A percentile compares a stretch with the other conserved stretches of the same genome.
Evolutionary conservation across 2,888 invertebrate species (phyloP).

Genomic region (Lycaena phlaeas): DNA sequence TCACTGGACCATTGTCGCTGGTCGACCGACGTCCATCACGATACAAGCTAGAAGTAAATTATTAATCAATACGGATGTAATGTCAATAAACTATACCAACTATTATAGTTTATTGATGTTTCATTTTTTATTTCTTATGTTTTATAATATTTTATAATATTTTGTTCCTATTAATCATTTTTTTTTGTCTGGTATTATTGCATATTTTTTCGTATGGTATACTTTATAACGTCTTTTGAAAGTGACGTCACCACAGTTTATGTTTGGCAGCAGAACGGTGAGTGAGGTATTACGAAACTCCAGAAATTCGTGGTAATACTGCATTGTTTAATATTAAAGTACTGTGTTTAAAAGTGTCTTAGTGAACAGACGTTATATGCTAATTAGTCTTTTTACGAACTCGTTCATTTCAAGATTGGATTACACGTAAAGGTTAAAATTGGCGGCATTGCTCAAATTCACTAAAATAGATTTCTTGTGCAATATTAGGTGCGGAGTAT

Average conservation of each 20-base stretch:
- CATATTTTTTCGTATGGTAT: conserved; percentile 4
- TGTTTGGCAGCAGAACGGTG: conserved; percentile 39
- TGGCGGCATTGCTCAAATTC: conserved; percentile 64
- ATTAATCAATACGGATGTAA: too few species aligned
- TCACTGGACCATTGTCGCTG: too few species aligned
- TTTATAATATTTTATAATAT: too few species aligned
- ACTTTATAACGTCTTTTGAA: conserved; percentile 40
- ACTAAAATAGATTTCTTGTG: conserved; percentile 69
- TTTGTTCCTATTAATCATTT: too few species aligned
- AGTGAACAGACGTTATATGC: not conserved
- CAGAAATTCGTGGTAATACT: conserved; percentile 32
- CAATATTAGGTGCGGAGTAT: conserved; percentile 39
- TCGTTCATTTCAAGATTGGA: conserved; percentile 23
- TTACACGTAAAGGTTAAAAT: conserved; percentile 50
- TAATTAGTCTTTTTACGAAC: conserved; percentile 2
- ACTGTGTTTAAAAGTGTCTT: conserved; percentile 22
- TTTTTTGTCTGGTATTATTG: too few species aligned
- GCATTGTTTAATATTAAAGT: conserved; percentile 32
- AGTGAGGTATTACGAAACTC: conserved; percentile 46
- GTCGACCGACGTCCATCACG: too few species aligned
- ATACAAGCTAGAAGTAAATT: too few species aligned
- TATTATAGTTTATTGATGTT: too few species aligned
- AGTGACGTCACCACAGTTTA: conserved; percentile 38
- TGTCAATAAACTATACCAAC: too few species aligned
- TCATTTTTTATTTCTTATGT: too few species aligned